phyloP scores from a whole-genome alignment of 2,113 vertebrate species.

The Pelecanoides urinatrix region DNA sequence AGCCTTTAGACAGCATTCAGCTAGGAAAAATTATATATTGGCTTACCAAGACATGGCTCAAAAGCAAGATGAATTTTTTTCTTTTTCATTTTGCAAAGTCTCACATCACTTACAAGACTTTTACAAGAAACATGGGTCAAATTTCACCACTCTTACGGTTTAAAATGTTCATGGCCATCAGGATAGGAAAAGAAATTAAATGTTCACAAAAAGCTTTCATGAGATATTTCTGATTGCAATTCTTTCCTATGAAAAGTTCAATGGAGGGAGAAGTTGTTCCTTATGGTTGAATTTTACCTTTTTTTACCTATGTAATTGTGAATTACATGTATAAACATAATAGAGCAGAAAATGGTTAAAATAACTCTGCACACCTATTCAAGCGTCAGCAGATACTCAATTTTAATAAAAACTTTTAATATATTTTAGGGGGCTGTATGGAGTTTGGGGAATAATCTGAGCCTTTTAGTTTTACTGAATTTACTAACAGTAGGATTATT shows the following conservation, averaged over 20 bases:
- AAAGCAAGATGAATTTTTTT: neutral
- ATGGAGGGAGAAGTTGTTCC: neutral
- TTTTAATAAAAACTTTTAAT: neutral
- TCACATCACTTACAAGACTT: neutral
- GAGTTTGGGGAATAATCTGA: neutral
- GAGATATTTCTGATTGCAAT: neutral
- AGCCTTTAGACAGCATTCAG: neutral
- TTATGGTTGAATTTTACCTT: neutral
- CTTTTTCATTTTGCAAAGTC: neutral
- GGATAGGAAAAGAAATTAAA: neutral
- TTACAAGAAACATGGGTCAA: neutral
- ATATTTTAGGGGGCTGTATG: neutral
- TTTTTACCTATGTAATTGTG: neutral
- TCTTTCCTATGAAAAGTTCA: neutral
- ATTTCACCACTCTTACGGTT: neutral
- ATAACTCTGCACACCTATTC: neutral
- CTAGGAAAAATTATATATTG: neutral
- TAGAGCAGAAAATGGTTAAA: neutral
- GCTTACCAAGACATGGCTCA: neutral
- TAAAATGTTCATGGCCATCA: neutral
- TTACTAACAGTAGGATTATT: slow-evolving; percentile 30
- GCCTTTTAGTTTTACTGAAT: neutral
- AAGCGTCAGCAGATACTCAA: neutral
- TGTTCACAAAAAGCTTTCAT: neutral
- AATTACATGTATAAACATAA: neutral